Conservation (phyloP, 2,113 vertebrate genomes). For the Oceanites oceanicus region DNA sequence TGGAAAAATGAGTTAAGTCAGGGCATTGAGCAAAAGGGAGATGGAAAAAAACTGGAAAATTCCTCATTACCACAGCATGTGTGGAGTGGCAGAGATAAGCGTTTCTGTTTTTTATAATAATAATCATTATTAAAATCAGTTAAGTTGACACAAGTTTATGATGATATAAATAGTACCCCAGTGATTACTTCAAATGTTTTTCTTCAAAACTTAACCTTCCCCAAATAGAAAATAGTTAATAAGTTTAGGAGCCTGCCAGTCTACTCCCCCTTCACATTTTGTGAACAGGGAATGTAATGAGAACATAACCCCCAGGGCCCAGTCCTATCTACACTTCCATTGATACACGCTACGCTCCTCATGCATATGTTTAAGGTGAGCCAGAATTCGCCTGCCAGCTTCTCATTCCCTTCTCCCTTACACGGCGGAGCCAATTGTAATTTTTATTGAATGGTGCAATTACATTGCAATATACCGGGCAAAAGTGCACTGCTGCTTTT, state of each 20-base stretch:
- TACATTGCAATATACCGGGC: not conserved
- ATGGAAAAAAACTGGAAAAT: not conserved
- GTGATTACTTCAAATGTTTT: not conserved
- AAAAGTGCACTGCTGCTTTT: not conserved
- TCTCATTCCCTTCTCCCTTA: not conserved
- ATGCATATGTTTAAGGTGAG: not conserved
- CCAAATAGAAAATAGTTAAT: not conserved
- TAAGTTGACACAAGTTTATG: not conserved
- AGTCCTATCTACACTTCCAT: not conserved
- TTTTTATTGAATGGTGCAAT: not conserved
- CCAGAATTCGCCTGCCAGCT: not conserved
- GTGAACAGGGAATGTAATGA: not conserved
- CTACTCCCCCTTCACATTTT: not conserved
- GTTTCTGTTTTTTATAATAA: not conserved
- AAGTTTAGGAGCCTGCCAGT: not conserved
- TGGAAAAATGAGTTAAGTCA: not conserved
- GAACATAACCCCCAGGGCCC: not conserved
- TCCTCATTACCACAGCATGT: not conserved
- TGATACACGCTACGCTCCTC: not conserved
- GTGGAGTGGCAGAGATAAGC: not conserved
- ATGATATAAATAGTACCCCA: not conserved
- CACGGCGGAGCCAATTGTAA: not conserved
- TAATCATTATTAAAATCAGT: not conserved
- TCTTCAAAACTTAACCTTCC: slow-evolving; percentile 3
- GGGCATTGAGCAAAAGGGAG: not conserved